Base-by-base conservation (phyloP, 2,113 vertebrate genomes). In the Numida meleagris region DNA sequence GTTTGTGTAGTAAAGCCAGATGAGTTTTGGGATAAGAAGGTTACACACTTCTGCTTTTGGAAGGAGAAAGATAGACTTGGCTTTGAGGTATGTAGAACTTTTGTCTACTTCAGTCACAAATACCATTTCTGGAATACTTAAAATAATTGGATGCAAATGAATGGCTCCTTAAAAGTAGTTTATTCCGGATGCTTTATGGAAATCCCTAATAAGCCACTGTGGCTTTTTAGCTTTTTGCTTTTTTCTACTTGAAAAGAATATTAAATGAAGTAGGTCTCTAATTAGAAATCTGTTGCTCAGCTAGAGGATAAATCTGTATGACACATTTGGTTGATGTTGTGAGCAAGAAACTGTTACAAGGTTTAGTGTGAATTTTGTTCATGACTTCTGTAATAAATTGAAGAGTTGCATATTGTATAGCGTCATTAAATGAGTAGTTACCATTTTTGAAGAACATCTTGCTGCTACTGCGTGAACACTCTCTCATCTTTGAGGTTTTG, bases 11-110 rank as follows among this genome's bases (percentile, higher is more conserved):
- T 99, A 94, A 99, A 99, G 92, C 99, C 99, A 23, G 99, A 99
- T 97, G 99, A 99, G 96, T 99, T 99, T 91, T 99, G 99, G 99
- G 99, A 99, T 96, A 99, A 99, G 97, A 99, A 99, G 96, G 99
- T 99, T 95, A 99, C 99, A 4, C 99, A 99, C 94, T 99, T 99
- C 97, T 99, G 99, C 94, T 99, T 99, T 97, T 99, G 99, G 99
- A 99, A 99, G 97, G 99, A 99, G 95, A 99, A 99, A 71, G 99
- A 99, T 96, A 98, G 99, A 58, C 98, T 99, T 95, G 99, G 99
- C 84, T 99, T 99, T 96, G 99, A 99, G 98, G 99, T 99, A 97
- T 97, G 98, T 93, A 71, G 36, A 73, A 29, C 70, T 29, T 92
- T 17, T 90, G 10, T 73, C n/a, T 77, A 6, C n/a, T 88, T 80